These are phyloP conservation scores for Harmothoe impar DNA, from an alignment of 2,888 invertebrate genomes.

Conservation along the genomic window DNA sequence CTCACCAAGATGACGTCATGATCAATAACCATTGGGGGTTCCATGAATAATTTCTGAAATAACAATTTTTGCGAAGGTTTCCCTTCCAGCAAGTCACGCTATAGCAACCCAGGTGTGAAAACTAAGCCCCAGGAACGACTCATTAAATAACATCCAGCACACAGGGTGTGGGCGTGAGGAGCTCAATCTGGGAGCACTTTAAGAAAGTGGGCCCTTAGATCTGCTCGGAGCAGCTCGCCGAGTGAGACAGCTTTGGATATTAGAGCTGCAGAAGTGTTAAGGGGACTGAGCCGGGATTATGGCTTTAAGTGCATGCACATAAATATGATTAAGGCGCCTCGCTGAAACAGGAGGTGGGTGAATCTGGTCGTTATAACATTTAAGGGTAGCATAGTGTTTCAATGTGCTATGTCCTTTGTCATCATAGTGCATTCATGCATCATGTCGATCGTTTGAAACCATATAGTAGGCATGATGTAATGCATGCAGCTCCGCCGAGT, in stretches of 20 bases:
- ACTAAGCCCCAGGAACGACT: background rate
- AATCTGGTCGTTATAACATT: conserved; percentile 33
- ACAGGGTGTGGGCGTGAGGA: background rate
- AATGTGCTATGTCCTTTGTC: no score
- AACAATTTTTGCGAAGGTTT: background rate
- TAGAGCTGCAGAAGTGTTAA: background rate
- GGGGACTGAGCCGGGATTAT: background rate
- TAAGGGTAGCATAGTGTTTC: no score
- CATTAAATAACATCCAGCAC: background rate
- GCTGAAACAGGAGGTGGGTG: background rate
- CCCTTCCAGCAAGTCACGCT: background rate
- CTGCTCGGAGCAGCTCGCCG: no score
- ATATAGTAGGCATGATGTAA: no score
- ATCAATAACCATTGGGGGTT: background rate
- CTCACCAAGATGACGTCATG: background rate
- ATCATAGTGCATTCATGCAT: no score
- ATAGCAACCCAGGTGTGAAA: background rate
- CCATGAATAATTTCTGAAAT: conserved; percentile 14
- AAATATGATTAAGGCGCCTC: conserved; percentile 25
- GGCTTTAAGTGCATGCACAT: conserved; percentile 14
- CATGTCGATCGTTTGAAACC: no score
- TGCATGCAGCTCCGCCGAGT: no score
- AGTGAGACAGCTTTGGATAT: no score
- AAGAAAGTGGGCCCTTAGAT: no score
- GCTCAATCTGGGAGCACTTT: no score